Evolutionary conservation across 2,888 invertebrate species (phyloP), one percentile per base, ranked within the genome.

Genomic region (Harpalus rufipes): DNA sequence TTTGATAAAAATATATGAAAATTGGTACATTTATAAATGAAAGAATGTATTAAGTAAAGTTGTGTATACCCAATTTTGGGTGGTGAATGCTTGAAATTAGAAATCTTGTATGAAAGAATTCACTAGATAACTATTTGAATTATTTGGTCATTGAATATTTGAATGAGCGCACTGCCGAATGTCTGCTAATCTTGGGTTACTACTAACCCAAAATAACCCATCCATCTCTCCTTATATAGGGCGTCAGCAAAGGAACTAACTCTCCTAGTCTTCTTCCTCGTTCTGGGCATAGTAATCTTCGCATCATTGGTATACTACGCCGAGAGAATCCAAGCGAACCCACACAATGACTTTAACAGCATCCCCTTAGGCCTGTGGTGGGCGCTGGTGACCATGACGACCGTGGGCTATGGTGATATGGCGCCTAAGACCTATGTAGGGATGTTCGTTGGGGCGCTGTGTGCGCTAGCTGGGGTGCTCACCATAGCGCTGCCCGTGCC

Each of bases 311-410:
- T 99, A 88, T 99, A 98, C 92, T 99, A 99, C 92, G 99, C 99
- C 86, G 99, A 99, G 92, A 94, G 98, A 89, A 98, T 98, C 89
- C 97, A 97, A 92, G 96, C 96, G 87, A 97, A 97, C 92, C 97
- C 97, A 86, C 95, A 97, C 91, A 99, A 99, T 92, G 98, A 98
- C 92, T 99, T 99, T 93, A 97, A 98, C 91, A 98, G 98, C 92
- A 99, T 99, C 93, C 99, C 99, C 68, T 93, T 98, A 89, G 99
- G 99, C 68, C 92, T 99, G 87, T 99, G 99, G 99, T 99, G 99
- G 99, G 99, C 99, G 68, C 94, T 99, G 92, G 98, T 99, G 87
- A 99, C 99, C 87, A 99, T 99, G 99, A 99, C 99, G 88, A 98
- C 98, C 0, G 98, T 99, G 85, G 99, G 99, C 65, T 99, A 99